Evolutionary conservation across 2,888 invertebrate species (phyloP), one percentile per base, ranked within the genome.

Genomic region (Epistrophella euchroma): DNA sequence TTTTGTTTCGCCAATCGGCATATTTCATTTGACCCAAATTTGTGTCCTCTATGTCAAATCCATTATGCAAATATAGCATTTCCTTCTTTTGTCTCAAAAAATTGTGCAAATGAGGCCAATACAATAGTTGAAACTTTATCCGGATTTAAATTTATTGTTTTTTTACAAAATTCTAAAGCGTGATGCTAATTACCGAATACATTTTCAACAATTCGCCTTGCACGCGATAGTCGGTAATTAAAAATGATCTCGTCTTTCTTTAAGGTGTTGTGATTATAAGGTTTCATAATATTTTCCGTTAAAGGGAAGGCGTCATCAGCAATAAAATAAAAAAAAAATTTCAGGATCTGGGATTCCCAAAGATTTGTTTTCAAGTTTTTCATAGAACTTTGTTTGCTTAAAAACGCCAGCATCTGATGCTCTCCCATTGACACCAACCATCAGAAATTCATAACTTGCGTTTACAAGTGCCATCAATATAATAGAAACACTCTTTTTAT

Each of bases 211-310:
- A 76, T 77, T 56, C 72, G 28, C 2, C 74, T 43, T 0, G 74
- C 73, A 32, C 79, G 32, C 25, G 79, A 77, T 9, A 85, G 22
- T 35, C 70, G 43, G 19, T 80, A 74, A 58, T 73, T n/a, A n/a
- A n/a, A 43, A n/a, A 43, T 43, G n/a, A 43, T 43, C 50, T 81
- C 64, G 10, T 84, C 56, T 11, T 55, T 74, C 55, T 62, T 72
- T 32, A 86, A 45, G 15, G 64, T 70, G 52, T 52, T 50, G 47
- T 50, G 17, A 19, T 35, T 66, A 9, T 19, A 66, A 2, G 62
- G 77, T 22, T 80, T 85, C 64, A 88, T 82, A 1, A 88, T 55
- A 37, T 85, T 85, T 72, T 83, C 80, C 9, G 25, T 19, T 28
- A 83, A 40, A 45, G 80, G 83, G 58, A 77, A 86, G 10, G 82